Conservation (phyloP, 2,113 vertebrate species). For the Equus quagga region DNA sequence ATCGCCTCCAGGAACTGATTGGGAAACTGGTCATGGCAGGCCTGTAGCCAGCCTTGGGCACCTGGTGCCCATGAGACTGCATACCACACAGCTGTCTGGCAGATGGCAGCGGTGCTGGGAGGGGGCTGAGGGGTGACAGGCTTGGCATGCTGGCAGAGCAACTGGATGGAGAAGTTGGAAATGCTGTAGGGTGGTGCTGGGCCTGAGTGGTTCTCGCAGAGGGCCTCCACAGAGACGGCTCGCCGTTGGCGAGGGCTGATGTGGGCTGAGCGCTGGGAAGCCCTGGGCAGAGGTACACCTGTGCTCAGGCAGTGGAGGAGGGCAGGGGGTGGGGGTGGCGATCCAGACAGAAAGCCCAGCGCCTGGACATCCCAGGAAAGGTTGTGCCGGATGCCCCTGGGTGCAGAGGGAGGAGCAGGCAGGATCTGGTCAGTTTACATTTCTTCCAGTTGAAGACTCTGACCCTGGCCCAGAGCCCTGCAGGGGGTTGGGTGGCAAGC, state of each 20-base stretch:
- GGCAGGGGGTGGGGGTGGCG: constrained; percentile 87
- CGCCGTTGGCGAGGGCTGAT: constrained; percentile 81
- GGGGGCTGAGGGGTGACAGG: constrained; percentile 81
- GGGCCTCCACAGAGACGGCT: constrained; percentile 87
- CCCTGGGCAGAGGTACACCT: constrained; percentile 76
- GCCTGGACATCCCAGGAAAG: constrained; percentile 92
- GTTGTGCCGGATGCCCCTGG: constrained; percentile 94
- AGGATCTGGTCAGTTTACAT: constrained; percentile 26
- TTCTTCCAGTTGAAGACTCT: background rate
- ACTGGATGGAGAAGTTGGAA: constrained; percentile 93
- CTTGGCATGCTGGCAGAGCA: constrained; percentile 92
- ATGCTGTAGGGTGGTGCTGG: constrained; percentile 88
- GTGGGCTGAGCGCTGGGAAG: constrained; percentile 61
- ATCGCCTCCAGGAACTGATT: constrained; percentile 91
- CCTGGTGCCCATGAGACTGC: constrained; percentile 90
- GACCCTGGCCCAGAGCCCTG: constrained; percentile 45
- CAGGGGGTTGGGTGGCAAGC: background rate
- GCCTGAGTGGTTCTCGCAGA: constrained; percentile 89
- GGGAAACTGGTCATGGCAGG: constrained; percentile 92
- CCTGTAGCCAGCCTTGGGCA: constrained; percentile 91
- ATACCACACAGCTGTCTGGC: constrained; percentile 92
- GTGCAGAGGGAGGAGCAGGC: constrained; percentile 60
- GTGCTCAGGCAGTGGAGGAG: constrained; percentile 88
- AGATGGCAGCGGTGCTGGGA: constrained; percentile 87
- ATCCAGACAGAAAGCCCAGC: constrained; percentile 88